A percentile compares a stretch with the other conserved stretches of the same genome.
Evolutionary conservation across 2,113 vertebrate species (phyloP).

Genomic region (Meles meles): DNA sequence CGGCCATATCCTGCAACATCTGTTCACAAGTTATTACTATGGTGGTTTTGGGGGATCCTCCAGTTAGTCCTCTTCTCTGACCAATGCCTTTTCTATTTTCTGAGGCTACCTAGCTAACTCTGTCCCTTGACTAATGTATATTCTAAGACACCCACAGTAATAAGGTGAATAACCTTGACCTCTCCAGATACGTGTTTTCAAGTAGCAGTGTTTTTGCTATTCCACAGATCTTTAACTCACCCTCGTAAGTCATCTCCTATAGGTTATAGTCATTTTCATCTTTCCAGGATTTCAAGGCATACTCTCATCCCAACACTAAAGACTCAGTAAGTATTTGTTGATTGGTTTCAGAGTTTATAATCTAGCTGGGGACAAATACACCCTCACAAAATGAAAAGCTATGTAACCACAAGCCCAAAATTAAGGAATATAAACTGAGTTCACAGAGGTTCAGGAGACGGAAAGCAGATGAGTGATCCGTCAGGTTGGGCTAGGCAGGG

Average conservation of each 20-base stretch:
- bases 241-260: conserved; percentile 18
- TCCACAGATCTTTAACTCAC: neutral
- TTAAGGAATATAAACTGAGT: conserved; percentile 43
- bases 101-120: neutral
- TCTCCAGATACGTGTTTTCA: neutral
- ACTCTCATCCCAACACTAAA: conserved; percentile 16
- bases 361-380: neutral
- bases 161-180: conserved; percentile 12
- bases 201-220: neutral
- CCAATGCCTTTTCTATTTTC: neutral
- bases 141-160: conserved; percentile 10
- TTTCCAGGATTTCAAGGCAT: neutral
- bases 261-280: conserved; percentile 23
- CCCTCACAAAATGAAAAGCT: conserved; percentile 11
- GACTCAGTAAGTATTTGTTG: conserved; percentile 7
- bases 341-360: conserved; percentile 7
- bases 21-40: neutral
- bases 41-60: neutral
- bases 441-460: conserved; percentile 24
- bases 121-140: neutral
- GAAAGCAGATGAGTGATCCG: conserved; percentile 24
- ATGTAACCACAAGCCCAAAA: conserved; percentile 28
- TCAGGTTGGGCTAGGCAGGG: neutral
- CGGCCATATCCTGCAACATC: neutral
- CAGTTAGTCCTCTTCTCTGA: neutral